phyloP scores from a whole-genome alignment of 2,113 vertebrate species.

The Shinisaurus crocodilurus region DNA sequence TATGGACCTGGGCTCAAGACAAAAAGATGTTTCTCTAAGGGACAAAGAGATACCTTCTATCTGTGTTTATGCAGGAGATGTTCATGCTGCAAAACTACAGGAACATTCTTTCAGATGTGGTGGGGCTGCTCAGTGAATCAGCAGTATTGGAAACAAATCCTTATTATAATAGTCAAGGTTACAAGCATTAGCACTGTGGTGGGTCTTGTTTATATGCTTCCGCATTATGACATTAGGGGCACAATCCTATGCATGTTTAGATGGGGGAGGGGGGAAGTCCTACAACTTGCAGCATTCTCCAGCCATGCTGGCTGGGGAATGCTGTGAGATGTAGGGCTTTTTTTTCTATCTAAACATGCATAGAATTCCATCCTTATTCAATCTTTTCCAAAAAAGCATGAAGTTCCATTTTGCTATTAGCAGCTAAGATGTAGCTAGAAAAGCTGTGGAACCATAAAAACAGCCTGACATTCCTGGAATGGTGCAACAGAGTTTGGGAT shows the following conservation, averaged over 20 bases:
- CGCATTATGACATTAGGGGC: neutral
- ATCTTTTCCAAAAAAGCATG: neutral
- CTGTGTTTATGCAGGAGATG: neutral
- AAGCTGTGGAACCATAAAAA: neutral
- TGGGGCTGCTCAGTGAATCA: neutral
- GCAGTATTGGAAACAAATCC: neutral
- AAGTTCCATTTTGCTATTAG: neutral
- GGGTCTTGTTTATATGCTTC: neutral
- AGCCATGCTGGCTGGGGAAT: too few relatives aligned
- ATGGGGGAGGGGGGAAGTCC: too few relatives aligned
- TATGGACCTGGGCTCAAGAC: neutral
- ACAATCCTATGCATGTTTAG: too few relatives aligned
- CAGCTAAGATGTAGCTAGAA: neutral
- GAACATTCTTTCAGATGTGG: neutral
- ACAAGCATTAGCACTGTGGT: neutral
- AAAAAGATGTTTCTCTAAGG: neutral
- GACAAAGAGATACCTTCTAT: neutral
- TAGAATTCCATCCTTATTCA: too few relatives aligned
- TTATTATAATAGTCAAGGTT: neutral
- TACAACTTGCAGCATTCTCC: too few relatives aligned
- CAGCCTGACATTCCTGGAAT: neutral
- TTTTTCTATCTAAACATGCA: too few relatives aligned
- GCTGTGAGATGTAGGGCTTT: too few relatives aligned
- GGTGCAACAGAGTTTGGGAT: neutral
- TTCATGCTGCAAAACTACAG: neutral